phyloP scores from a whole-genome alignment of 1,140 invertebrate species.

The Habropoda laboriosa region DNA sequence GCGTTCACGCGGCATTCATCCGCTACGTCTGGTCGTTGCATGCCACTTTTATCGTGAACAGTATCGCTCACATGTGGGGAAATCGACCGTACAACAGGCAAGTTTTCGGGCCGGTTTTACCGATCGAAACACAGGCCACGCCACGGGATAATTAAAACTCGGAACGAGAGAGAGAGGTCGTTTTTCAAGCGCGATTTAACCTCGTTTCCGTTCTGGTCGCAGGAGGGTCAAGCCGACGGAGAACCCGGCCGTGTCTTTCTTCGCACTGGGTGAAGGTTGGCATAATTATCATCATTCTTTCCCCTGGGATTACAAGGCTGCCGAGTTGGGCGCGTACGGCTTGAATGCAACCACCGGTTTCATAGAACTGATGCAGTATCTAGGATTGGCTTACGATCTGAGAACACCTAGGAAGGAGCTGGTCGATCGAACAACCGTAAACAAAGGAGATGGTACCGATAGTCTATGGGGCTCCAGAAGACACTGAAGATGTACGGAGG shows the following conservation, averaged over 20 bases:
- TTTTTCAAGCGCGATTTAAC: constrained; percentile 29
- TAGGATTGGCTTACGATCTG: constrained; percentile 85
- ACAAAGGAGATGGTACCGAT: constrained; percentile 73
- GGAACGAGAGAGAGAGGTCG: not conserved
- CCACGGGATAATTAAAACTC: constrained; percentile 35
- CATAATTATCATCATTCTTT: constrained; percentile 89
- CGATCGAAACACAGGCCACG: not conserved
- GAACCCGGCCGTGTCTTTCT: constrained; percentile 78
- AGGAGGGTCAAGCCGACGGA: constrained; percentile 84
- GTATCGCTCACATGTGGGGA: constrained; percentile 92
- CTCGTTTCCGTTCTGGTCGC: constrained; percentile 59
- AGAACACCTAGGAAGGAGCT: constrained; percentile 71
- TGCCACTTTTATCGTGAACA: constrained; percentile 95
- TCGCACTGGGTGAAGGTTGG: constrained; percentile 83
- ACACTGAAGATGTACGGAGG: constrained; percentile 10
- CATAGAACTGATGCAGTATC: constrained; percentile 83
- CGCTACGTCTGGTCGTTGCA: constrained; percentile 91
- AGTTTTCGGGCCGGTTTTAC: constrained; percentile 38
- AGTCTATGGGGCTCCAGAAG: constrained; percentile 64
- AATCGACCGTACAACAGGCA: constrained; percentile 88
- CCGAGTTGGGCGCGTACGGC: constrained; percentile 80
- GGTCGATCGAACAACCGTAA: constrained; percentile 63
- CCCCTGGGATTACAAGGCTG: constrained; percentile 85
- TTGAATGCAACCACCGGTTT: constrained; percentile 84
- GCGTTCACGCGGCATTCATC: constrained; percentile 85